Evolutionary conservation across 2,113 vertebrate genomes (phyloP).

Genomic region (Aleadryas rufinucha): DNA sequence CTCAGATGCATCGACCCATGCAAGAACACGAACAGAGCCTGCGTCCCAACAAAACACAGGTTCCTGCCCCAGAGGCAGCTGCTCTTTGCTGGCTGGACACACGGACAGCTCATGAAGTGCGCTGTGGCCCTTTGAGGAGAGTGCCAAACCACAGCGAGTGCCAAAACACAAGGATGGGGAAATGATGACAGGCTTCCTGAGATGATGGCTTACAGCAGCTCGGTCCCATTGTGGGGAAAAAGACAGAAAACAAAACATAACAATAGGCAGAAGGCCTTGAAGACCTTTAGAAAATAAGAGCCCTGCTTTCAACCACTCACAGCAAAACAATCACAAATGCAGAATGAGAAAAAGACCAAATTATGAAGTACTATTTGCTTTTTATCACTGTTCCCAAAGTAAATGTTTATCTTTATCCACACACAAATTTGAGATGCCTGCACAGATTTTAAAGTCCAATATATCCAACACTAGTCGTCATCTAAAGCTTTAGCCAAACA

Average conservation of each 20-base stretch:
- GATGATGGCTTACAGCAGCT: neutral
- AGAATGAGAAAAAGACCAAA: conserved; percentile 6
- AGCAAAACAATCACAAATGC: neutral
- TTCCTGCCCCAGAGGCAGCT: neutral
- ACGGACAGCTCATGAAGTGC: neutral
- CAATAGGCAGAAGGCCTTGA: conserved; percentile 26
- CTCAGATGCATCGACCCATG: neutral
- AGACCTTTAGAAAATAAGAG: neutral
- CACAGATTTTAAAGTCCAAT: conserved; percentile 45
- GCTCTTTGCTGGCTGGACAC: neutral
- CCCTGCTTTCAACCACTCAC: neutral
- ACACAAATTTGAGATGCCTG: conserved; percentile 28
- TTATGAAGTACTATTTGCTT: conserved; percentile 56
- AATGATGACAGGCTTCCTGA: conserved; percentile 37
- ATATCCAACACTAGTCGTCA: neutral
- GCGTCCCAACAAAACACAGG: neutral
- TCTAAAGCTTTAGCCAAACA: conserved; percentile 44
- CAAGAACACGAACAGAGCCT: neutral
- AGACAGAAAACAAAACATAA: neutral
- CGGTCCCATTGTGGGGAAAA: neutral
- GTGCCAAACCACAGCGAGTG: neutral
- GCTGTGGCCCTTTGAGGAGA: neutral
- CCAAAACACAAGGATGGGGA: neutral
- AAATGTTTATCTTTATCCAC: conserved; percentile 64
- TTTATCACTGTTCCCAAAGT: conserved; percentile 43